Evolutionary conservation across 2,797 vertebrate genomes (phyloP).

Genomic region (Chaunax sp.): DNA sequence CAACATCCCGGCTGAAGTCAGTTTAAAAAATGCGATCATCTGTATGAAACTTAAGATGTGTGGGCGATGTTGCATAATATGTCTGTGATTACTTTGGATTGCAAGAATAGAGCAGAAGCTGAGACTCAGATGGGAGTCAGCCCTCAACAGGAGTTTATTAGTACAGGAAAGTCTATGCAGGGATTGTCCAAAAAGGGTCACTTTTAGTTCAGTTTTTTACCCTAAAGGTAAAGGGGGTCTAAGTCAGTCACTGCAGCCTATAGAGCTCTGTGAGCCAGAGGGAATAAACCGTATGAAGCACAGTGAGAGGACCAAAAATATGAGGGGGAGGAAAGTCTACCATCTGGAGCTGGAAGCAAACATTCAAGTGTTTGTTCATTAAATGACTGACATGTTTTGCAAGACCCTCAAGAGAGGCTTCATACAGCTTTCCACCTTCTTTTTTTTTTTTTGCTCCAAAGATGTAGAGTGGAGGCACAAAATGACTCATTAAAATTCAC

Average conservation of each 20-base stretch:
- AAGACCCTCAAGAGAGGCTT: slow-evolving; percentile 45
- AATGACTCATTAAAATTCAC: slow-evolving; percentile 15
- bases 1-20: slow-evolving; percentile 35
- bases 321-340: slow-evolving; percentile 55
- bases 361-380: slow-evolving; percentile 76
- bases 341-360: slow-evolving; percentile 81
- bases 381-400: slow-evolving; percentile 59
- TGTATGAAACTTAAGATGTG: slow-evolving; percentile 52
- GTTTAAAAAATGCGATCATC: slow-evolving; percentile 27
- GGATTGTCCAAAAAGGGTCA: slow-evolving; percentile 64
- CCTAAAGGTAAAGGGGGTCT: slow-evolving; percentile 54
- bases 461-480: slow-evolving; percentile 7
- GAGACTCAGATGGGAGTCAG: slow-evolving; percentile 19
- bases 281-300: slow-evolving; percentile 66
- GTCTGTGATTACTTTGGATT: slow-evolving; percentile 57
- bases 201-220: slow-evolving; percentile 50
- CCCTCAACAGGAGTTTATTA: slow-evolving; percentile 21
- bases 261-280: slow-evolving; percentile 46
- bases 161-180: slow-evolving; percentile 65
- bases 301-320: slow-evolving; percentile 54
- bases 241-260: slow-evolving; percentile 63
- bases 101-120: slow-evolving; percentile 13
- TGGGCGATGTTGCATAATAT: slow-evolving; percentile 65
- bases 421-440: slow-evolving; percentile 30
- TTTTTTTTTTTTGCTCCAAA: slow-evolving; percentile 17